Evolutionary conservation across 2,797 vertebrate genomes (phyloP), one percentile per base, ranked within the genome.

Genomic region (Fistularia tabacaria): DNA sequence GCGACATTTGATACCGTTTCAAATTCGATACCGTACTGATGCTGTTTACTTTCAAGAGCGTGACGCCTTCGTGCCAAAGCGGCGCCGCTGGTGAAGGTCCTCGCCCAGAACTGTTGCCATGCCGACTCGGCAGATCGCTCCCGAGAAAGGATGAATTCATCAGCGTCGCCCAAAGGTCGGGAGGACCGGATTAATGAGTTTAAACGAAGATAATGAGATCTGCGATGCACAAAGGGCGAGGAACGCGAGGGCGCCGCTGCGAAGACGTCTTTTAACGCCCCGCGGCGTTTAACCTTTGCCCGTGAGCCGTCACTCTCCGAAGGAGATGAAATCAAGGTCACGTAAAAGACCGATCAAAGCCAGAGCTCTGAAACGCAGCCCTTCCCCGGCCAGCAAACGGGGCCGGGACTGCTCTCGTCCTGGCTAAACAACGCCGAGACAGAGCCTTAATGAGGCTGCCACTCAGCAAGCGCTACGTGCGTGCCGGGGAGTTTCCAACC

Each of bases 311-410:
- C 25, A 25, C 25, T 25, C 25, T 25, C 25, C 25, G 5, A 46
- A 39, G n/a, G n/a, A n/a, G 54, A 38, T 49, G 10, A 56, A 25
- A 45, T 62, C 38, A 64, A 66, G 64, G 62, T 71, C 57, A 52
- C 12, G n/a, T 51, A 38, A 54, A 40, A 55, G 46, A 14, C 12
- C 41, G 9, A 62, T 46, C 7, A 46, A 66, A 56, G 38, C 10
- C 36, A 45, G 38, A 63, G 44, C 48, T 46, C 37, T 51, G 1
- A 9, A 50, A 59, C 54, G 52, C 65, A 62, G 37, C 70, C 66
- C 64, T 55, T n/a, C 65, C 72, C 46, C 39, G 49, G 46, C 54
- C 45, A 54, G 45, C 49, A 73, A 71, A 80, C 69, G 66, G 69
- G 50, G 38, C 57, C 43, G 10, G 36, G 53, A 61, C 56, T 62